These are phyloP conservation scores for Sebastes paucispinis DNA, from an alignment of 2,797 vertebrate species.

Conservation along the genomic window DNA sequence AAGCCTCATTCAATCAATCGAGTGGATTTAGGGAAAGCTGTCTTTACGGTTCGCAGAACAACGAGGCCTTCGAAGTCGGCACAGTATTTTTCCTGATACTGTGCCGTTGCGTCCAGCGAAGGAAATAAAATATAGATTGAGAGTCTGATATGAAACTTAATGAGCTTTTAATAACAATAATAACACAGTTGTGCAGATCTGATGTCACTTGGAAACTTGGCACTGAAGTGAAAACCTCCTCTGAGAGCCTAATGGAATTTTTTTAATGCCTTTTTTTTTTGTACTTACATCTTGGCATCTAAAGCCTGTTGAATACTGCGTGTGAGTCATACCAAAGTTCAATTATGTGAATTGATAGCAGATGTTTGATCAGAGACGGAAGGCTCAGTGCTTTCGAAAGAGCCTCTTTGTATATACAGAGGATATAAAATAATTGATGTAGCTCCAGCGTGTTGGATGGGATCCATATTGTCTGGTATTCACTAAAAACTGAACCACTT, in stretches of 20 bases:
- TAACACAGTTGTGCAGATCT: slow-evolving; percentile 29
- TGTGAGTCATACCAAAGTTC: slow-evolving; percentile 45
- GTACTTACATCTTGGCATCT: slow-evolving; percentile 19
- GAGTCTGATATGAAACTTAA: slow-evolving; percentile 21
- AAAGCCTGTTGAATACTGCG: slow-evolving; percentile 29
- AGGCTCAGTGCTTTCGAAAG: background rate
- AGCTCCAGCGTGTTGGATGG: slow-evolving; percentile 18
- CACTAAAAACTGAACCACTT: slow-evolving; percentile 31
- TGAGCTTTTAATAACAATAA: slow-evolving; percentile 37
- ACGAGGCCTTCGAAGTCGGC: background rate
- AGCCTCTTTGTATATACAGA: slow-evolving; percentile 12
- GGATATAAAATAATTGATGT: slow-evolving; percentile 27
- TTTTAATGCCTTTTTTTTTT: slow-evolving; percentile 17
- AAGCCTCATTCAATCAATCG: slow-evolving; percentile 44
- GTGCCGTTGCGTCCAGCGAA: background rate
- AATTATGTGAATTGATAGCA: slow-evolving; percentile 45
- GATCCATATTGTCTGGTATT: slow-evolving; percentile 45
- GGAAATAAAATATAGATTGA: background rate
- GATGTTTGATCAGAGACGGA: slow-evolving; percentile 50
- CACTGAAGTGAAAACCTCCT: slow-evolving; percentile 4
- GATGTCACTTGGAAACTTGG: slow-evolving; percentile 64
- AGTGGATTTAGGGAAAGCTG: slow-evolving; percentile 34
- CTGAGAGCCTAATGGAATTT: slow-evolving; percentile 36
- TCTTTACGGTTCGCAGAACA: slow-evolving; percentile 26
- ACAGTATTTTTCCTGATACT: background rate